phyloP scores from a whole-genome alignment of 1,140 invertebrate species.

The Conus ventricosus region DNA sequence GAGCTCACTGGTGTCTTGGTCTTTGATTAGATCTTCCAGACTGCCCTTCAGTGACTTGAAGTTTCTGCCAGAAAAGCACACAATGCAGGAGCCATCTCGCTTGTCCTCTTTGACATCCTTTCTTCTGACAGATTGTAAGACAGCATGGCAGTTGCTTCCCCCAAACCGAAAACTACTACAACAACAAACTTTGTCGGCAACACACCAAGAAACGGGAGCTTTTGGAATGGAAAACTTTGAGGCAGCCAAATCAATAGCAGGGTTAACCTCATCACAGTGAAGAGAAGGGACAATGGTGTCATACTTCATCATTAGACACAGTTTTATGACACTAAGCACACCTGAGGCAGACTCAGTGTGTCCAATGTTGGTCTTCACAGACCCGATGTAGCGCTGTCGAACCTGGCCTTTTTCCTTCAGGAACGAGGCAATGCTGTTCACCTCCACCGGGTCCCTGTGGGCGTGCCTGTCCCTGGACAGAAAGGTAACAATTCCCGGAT shows the following conservation, averaged over 20 bases:
- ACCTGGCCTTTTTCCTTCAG: constrained; percentile 28
- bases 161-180: constrained; percentile 67
- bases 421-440: constrained; percentile 44
- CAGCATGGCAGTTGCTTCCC: constrained; percentile 62
- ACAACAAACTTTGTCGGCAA: constrained; percentile 41
- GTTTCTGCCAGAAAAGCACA: constrained; percentile 39
- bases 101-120: neutral
- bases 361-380: constrained; percentile 67
- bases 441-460: constrained; percentile 58
- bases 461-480: constrained; percentile 42
- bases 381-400: constrained; percentile 53
- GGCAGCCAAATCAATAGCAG: constrained; percentile 51
- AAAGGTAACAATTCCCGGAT: constrained; percentile 43
- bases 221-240: constrained; percentile 56
- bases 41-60: constrained; percentile 37
- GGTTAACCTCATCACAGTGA: constrained; percentile 48
- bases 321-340: constrained; percentile 35
- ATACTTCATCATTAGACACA: constrained; percentile 67
- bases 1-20: neutral
- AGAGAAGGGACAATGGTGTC: constrained; percentile 58
- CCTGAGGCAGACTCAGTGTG: constrained; percentile 50
- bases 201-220: constrained; percentile 68
- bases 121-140: constrained; percentile 23
- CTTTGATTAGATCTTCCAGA: constrained; percentile 28
- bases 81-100: neutral